Conservation (phyloP, 2,888 invertebrate species). For the Ferrisia virgata region DNA sequence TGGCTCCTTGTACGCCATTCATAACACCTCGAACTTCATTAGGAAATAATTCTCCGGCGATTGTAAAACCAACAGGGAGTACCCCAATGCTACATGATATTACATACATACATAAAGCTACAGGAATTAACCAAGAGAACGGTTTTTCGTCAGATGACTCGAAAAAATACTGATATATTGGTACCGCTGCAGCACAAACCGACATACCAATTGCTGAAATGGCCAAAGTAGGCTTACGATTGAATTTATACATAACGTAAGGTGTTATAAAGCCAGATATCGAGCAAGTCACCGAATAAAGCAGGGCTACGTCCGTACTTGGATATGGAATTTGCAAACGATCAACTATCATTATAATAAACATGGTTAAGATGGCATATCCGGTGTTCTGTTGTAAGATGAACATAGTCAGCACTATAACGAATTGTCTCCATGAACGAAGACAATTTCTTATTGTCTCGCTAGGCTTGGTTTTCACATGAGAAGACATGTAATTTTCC, state of each 20-base stretch:
- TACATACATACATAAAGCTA: neutral
- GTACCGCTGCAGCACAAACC: neutral
- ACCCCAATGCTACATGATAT: neutral
- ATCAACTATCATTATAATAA: neutral
- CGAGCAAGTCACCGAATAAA: neutral
- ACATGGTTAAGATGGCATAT: neutral
- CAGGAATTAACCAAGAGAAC: neutral
- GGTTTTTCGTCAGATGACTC: neutral
- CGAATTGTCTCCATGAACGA: neutral
- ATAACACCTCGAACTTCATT: conserved; percentile 35
- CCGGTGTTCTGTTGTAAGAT: neutral
- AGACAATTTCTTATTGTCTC: neutral
- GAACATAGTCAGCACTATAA: neutral
- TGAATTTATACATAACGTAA: neutral
- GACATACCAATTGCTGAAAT: neutral
- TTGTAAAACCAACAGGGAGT: neutral
- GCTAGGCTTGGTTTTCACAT: neutral
- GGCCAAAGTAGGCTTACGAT: neutral
- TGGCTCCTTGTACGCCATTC: neutral
- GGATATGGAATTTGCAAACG: neutral
- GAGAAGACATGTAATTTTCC: neutral
- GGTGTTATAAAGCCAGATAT: neutral
- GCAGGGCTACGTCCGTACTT: neutral
- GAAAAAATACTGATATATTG: neutral
- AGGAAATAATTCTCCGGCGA: conserved; percentile 10